phyloP scores from a whole-genome alignment of 2,888 invertebrate species.

The Frankliniella intonsa region DNA sequence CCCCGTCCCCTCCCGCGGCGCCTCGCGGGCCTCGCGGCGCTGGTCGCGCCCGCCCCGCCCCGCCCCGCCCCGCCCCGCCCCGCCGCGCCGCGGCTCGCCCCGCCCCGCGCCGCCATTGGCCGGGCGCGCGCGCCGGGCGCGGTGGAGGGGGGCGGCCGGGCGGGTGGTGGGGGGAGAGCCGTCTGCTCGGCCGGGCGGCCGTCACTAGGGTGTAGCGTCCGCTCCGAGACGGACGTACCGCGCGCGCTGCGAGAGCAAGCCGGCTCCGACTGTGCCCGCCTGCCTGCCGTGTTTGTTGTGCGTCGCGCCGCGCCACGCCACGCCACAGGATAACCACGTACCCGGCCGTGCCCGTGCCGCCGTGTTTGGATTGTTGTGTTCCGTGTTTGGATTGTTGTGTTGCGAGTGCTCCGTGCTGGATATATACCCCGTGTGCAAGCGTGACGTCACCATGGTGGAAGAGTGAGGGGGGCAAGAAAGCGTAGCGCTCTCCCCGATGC shows the following conservation, averaged over 20 bases:
- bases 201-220: background rate
- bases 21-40: background rate
- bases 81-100: background rate
- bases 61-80: background rate
- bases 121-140: background rate
- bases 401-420: too few relatives aligned
- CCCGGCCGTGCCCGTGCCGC: background rate
- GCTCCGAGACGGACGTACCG: background rate
- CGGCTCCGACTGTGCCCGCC: too few relatives aligned
- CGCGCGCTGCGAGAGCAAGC: background rate
- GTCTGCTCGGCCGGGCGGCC: background rate
- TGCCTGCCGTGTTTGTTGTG: background rate
- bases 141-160: background rate
- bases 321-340: background rate
- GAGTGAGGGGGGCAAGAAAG: background rate
- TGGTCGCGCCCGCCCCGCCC: background rate
- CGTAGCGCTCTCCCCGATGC: background rate
- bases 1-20: background rate
- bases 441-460: background rate
- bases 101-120: constrained; percentile 3
- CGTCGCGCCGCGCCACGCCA: background rate
- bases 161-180: background rate
- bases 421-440: too few relatives aligned
- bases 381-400: too few relatives aligned
- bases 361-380: too few relatives aligned